Conservation (phyloP, 2,797 vertebrate genomes). For the Capromys pilorides region DNA sequence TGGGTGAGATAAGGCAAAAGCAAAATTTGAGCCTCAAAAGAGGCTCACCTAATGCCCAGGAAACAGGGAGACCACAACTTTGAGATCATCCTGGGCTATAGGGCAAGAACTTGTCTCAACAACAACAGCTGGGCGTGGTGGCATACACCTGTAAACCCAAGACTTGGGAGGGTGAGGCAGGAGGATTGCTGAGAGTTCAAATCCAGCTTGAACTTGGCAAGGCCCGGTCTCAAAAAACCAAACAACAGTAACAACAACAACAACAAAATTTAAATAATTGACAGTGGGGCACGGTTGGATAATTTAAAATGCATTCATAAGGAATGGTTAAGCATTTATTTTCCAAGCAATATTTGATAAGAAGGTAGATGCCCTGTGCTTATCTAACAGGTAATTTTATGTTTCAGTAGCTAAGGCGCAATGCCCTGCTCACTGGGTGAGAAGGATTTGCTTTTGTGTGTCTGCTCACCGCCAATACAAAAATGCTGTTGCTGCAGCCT, state of each 20-base stretch:
- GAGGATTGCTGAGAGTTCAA: background rate
- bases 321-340: constrained; percentile 43
- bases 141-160: background rate
- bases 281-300: background rate
- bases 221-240: background rate
- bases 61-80: background rate
- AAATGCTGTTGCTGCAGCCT: constrained; percentile 79
- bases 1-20: background rate
- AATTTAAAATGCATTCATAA: constrained; percentile 15
- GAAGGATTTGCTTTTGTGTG: constrained; percentile 82
- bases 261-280: background rate
- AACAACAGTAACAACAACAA: background rate
- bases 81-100: background rate
- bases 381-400: background rate
- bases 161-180: background rate
- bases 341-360: constrained; percentile 66
- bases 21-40: too few species aligned
- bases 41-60: background rate
- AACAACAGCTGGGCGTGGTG: background rate
- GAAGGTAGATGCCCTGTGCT: background rate
- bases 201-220: background rate
- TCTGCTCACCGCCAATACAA: constrained; percentile 88
- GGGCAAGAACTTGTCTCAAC: background rate
- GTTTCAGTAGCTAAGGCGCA: constrained; percentile 8
- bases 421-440: constrained; percentile 87